Percentiles rank a stretch among this genome's conserved stretches.
These are phyloP conservation scores for Eucriotettix oculatus DNA, from an alignment of 2,888 invertebrate genomes.

Conservation along the genomic window DNA sequence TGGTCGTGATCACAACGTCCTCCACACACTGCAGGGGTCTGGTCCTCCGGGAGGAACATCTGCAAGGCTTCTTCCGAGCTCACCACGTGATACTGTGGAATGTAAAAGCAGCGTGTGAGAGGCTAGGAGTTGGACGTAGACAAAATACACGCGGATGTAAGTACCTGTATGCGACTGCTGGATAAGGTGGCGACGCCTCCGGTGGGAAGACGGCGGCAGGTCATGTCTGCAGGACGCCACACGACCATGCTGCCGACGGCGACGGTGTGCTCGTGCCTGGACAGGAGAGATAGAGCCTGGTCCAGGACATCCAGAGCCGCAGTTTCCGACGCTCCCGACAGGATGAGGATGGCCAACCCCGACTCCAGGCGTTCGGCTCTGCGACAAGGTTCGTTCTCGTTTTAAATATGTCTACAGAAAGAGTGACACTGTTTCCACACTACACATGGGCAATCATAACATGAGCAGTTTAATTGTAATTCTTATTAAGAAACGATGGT, in stretches of 20 bases:
- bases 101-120: background rate
- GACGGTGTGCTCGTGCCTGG: slow-evolving; percentile 18
- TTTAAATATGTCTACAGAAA: too few relatives aligned
- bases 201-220: background rate
- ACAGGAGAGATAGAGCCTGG: slow-evolving; percentile 29
- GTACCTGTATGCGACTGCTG: background rate
- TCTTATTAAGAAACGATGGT: too few relatives aligned
- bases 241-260: slow-evolving; percentile 10
- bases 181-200: background rate
- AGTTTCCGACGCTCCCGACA: slow-evolving; percentile 30
- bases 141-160: background rate
- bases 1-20: slow-evolving; percentile 50
- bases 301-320: slow-evolving; percentile 30
- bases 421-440: too few relatives aligned
- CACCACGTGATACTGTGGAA: slow-evolving; percentile 30
- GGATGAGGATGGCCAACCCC: slow-evolving; percentile 32
- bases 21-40: slow-evolving; percentile 36
- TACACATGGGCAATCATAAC: too few relatives aligned
- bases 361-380: background rate
- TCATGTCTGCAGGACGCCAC: slow-evolving; percentile 3
- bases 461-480: too few relatives aligned
- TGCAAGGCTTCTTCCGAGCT: slow-evolving; percentile 29
- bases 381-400: background rate
- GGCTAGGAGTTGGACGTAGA: background rate
- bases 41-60: slow-evolving; percentile 30